These are phyloP conservation scores for Ostrea denselamellosa DNA, from an alignment of 1,140 invertebrate species.

Conservation along the genomic window DNA sequence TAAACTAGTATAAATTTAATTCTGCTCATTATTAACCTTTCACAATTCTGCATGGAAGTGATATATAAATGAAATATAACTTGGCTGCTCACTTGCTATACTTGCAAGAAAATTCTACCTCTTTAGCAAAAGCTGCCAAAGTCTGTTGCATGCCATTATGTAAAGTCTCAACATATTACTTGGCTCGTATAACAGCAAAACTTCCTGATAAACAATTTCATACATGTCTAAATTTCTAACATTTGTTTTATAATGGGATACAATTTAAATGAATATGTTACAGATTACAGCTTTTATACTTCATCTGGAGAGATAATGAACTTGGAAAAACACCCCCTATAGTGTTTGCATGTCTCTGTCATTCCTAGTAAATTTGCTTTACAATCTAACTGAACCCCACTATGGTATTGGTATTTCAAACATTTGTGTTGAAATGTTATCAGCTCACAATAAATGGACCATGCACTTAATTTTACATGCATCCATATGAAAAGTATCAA, in stretches of 20 bases:
- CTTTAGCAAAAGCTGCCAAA: conserved; percentile 18
- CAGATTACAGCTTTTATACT: neutral
- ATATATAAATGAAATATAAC: neutral
- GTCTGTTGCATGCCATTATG: neutral
- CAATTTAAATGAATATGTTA: conserved; percentile 2
- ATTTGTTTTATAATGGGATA: conserved; percentile 11
- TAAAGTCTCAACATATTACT: neutral
- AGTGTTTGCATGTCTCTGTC: neutral
- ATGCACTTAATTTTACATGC: conserved; percentile 24
- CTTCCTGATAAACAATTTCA: neutral
- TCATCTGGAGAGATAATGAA: conserved; percentile 9
- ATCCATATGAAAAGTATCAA: conserved; percentile 4
- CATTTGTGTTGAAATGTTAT: conserved; percentile 36
- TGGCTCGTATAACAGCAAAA: neutral
- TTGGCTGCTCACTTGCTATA: neutral
- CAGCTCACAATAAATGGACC: conserved; percentile 13
- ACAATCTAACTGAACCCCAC: neutral
- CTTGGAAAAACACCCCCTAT: neutral
- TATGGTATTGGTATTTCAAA: conserved; percentile 18
- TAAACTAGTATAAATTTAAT: neutral
- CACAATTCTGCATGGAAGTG: neutral
- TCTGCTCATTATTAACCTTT: neutral
- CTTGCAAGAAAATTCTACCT: neutral
- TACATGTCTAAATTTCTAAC: conserved; percentile 6
- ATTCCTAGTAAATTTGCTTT: neutral